Conservation (phyloP, 2,113 vertebrate species). For the Salminus brasiliensis region DNA sequence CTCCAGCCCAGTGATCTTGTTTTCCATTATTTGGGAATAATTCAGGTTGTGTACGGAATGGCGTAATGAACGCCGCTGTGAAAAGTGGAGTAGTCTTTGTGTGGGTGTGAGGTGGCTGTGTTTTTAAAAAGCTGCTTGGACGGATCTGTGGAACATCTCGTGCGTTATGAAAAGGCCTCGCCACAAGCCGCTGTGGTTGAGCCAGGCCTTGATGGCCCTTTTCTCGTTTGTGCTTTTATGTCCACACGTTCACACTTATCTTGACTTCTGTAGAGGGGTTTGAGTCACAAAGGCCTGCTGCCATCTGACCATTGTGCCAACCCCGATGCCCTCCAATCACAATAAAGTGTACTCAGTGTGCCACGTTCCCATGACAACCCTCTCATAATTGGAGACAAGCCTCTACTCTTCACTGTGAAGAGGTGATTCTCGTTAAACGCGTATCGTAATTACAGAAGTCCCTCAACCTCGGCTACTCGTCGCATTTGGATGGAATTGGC, state of each 20-base stretch:
- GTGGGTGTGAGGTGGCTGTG: background rate
- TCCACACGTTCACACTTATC: no score
- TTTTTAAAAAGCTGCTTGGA: background rate
- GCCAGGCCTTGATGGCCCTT: background rate
- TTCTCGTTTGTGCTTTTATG: background rate
- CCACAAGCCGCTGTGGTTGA: background rate
- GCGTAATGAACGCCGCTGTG: no score
- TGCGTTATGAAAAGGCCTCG: no score
- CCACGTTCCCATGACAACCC: constrained; percentile 53
- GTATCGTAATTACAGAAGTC: background rate
- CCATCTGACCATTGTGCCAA: constrained; percentile 11
- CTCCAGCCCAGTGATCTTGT: background rate
- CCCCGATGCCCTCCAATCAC: constrained; percentile 41
- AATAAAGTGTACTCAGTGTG: constrained; percentile 48
- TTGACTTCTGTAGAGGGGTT: background rate
- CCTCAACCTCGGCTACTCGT: background rate
- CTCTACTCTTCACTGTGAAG: constrained; percentile 20
- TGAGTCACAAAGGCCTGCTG: background rate
- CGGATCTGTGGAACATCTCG: no score
- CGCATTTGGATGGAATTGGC: background rate
- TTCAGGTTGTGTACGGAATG: background rate
- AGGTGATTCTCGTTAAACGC: background rate
- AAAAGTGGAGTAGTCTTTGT: no score
- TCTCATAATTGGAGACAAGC: constrained; percentile 39
- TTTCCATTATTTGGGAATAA: background rate